A percentile compares a stretch with the other conserved stretches of the same genome.
Conservation (phyloP, 2,797 vertebrate genomes). For the Sebastes itinus region DNA sequence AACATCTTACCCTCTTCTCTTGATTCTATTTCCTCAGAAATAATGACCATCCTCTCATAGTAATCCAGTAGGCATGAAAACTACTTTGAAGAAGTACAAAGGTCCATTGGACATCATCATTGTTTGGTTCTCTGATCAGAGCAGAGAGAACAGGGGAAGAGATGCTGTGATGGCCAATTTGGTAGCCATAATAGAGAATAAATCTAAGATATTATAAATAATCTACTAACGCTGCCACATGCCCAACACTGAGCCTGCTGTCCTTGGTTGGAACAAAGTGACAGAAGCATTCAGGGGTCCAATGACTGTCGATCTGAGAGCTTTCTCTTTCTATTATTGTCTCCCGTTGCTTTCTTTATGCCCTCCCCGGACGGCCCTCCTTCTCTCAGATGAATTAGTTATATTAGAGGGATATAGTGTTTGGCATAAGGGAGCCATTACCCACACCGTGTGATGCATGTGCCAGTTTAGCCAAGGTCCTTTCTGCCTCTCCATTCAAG, state of each 20-base stretch:
- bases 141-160: constrained; percentile 9
- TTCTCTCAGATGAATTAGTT: constrained; percentile 77
- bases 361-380: constrained; percentile 13
- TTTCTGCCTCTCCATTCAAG: constrained; percentile 63
- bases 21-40: not conserved
- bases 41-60: not conserved
- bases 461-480: constrained; percentile 71
- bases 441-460: constrained; percentile 73
- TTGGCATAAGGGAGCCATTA: constrained; percentile 73
- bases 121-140: constrained; percentile 8
- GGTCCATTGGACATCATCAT: constrained; percentile 2
- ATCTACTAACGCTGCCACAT: constrained; percentile 27
- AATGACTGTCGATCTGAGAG: constrained; percentile 42
- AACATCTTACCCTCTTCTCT: not conserved
- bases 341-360: constrained; percentile 18
- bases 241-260: constrained; percentile 2
- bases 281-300: constrained; percentile 25
- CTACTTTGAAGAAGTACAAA: not conserved
- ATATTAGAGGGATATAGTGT: constrained; percentile 78
- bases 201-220: constrained; percentile 43
- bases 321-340: constrained; percentile 21
- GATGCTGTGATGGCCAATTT: constrained; percentile 24
- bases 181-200: constrained; percentile 28
- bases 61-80: not conserved
- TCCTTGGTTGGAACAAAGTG: constrained; percentile 27